A percentile compares a stretch with the other conserved stretches of the same genome.
phyloP scores from a whole-genome alignment of 2,113 vertebrate genomes.

The Formicarius rufipectus region DNA sequence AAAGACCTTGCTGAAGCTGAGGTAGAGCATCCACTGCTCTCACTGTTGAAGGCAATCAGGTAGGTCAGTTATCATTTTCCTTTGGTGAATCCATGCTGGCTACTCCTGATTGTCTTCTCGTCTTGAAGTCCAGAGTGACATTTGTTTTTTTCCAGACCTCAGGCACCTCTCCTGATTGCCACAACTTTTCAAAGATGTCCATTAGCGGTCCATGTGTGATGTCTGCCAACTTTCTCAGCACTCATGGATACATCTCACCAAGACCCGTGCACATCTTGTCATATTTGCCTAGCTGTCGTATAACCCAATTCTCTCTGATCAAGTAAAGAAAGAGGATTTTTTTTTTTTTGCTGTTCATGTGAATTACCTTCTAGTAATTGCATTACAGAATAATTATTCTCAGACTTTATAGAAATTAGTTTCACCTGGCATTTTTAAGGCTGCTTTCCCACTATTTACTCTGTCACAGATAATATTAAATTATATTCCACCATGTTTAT shows the following conservation, averaged over 20 bases:
- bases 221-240: background rate
- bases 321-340: background rate
- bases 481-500: background rate
- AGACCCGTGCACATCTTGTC: background rate
- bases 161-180: background rate
- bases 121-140: background rate
- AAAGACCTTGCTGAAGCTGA: background rate
- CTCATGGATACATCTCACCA: background rate
- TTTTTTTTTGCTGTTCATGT: background rate
- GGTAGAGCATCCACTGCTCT: background rate
- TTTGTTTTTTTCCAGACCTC: background rate
- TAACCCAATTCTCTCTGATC: background rate
- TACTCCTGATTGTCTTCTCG: background rate
- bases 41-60: background rate
- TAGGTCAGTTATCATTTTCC: background rate
- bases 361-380: background rate
- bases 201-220: background rate
- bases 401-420: background rate
- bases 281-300: background rate
- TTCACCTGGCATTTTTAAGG: background rate
- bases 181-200: background rate
- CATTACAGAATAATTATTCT: background rate
- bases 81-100: background rate
- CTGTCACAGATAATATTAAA: background rate
- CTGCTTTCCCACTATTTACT: background rate